Evolutionary conservation across 2,113 vertebrate species (phyloP).

Genomic region (Felis chaus): DNA sequence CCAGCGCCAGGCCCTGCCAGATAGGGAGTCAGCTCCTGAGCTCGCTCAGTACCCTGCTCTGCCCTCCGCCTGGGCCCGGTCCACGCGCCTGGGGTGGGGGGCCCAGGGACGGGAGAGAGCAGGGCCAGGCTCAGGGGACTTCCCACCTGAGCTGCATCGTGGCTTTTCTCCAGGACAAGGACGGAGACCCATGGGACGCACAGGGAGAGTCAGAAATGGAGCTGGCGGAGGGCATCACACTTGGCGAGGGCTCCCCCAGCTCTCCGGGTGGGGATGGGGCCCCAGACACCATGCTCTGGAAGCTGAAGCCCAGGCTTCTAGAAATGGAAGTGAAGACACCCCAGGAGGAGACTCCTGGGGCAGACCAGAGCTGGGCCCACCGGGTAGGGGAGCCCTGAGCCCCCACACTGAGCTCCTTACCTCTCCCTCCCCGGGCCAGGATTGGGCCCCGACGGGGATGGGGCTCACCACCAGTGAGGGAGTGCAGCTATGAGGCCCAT

Average conservation of each 20-base stretch:
- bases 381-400: not conserved
- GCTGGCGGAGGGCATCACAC: not conserved
- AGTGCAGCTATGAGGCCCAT: not conserved
- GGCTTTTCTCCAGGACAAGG: not conserved
- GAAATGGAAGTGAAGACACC: too few relatives aligned
- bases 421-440: not conserved
- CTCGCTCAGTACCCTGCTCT: not conserved
- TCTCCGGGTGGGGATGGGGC: not conserved
- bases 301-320: not conserved
- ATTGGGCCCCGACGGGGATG: not conserved
- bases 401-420: not conserved
- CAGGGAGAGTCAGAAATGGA: not conserved
- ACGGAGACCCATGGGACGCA: not conserved
- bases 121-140: not conserved
- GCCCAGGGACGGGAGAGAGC: not conserved
- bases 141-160: not conserved
- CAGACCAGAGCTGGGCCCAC: not conserved
- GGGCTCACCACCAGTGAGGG: not conserved
- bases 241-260: not conserved
- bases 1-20: too few relatives aligned
- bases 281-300: too few relatives aligned
- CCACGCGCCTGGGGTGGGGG: not conserved
- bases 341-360: not conserved
- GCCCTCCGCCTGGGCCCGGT: not conserved
- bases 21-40: not conserved